These are phyloP conservation scores for Helicoverpa armigera DNA, from an alignment of 1,140 invertebrate genomes.

Conservation along the genomic window DNA sequence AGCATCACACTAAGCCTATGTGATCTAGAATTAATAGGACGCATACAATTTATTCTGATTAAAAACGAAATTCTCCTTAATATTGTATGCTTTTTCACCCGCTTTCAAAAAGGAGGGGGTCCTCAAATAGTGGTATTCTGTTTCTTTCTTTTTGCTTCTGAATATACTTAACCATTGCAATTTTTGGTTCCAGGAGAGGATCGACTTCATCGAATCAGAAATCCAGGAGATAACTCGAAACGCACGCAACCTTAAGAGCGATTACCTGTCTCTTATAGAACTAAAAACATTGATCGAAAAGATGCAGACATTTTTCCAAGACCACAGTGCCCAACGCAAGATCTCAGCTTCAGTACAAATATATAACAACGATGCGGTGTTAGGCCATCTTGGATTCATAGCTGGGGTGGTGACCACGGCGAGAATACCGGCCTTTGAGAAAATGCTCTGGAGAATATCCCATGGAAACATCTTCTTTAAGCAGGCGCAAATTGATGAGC, in stretches of 20 bases:
- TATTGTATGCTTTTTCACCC: no score
- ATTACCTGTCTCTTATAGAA: conserved; percentile 96
- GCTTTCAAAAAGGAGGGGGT: no score
- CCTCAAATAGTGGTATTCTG: no score
- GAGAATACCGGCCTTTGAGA: conserved; percentile 92
- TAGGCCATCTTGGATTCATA: conserved; percentile 88
- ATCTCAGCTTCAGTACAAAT: conserved; percentile 90
- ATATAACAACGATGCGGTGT: conserved; percentile 92
- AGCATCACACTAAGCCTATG: no score
- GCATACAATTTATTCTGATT: no score
- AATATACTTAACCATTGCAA: neutral
- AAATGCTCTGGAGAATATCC: conserved; percentile 95
- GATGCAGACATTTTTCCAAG: conserved; percentile 96
- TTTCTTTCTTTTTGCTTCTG: no score
- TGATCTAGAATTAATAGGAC: no score
- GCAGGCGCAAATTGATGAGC: conserved; percentile 92
- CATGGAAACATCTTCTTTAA: conserved; percentile 95
- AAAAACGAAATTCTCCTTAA: no score
- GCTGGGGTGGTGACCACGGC: conserved; percentile 90
- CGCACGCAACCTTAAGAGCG: conserved; percentile 95
- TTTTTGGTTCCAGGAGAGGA: conserved; percentile 89
- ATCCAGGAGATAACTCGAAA: conserved; percentile 96
- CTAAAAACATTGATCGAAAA: conserved; percentile 95
- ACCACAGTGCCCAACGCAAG: conserved; percentile 88
- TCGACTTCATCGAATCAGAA: conserved; percentile 96